Evolutionary conservation across 2,888 invertebrate species (phyloP).

Genomic region (Lasius platythorax): DNA sequence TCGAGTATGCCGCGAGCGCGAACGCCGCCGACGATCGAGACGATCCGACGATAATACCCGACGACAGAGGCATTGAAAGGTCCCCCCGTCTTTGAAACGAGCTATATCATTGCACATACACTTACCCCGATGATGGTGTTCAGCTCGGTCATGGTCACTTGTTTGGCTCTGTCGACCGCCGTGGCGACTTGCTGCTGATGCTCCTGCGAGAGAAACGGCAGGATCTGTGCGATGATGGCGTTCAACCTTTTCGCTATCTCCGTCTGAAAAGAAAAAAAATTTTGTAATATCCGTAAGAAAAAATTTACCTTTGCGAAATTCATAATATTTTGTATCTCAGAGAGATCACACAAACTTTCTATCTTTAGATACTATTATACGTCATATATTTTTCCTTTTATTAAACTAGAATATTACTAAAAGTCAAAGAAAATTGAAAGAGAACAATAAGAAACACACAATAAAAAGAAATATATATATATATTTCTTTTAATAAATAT

Average conservation of each 20-base stretch:
- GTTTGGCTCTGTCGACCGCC: conserved; percentile 97
- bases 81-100: conserved; percentile 16
- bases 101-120: conserved; percentile 72
- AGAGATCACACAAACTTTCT: neutral
- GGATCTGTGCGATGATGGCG: conserved; percentile 96
- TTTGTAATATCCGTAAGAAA: conserved; percentile 18
- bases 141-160: conserved; percentile 97
- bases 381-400: neutral
- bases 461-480: neutral
- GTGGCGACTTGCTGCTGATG: conserved; percentile 97
- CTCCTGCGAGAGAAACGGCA: conserved; percentile 96
- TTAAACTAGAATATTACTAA: neutral
- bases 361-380: neutral
- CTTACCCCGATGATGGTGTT: conserved; percentile 98
- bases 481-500: neutral
- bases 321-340: neutral
- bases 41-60: neutral
- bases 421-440: neutral
- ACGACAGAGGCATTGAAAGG: neutral
- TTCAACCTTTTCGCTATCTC: conserved; percentile 98
- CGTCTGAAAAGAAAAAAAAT: conserved; percentile 89
- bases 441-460: no score
- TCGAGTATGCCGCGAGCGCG: conserved; percentile 18
- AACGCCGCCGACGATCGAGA: neutral
- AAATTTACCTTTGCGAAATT: neutral